Percentiles rank a stretch among this genome's conserved stretches.
These are phyloP conservation scores for Rhagium mordax DNA, from an alignment of 2,888 invertebrate species.

Conservation along the genomic window DNA sequence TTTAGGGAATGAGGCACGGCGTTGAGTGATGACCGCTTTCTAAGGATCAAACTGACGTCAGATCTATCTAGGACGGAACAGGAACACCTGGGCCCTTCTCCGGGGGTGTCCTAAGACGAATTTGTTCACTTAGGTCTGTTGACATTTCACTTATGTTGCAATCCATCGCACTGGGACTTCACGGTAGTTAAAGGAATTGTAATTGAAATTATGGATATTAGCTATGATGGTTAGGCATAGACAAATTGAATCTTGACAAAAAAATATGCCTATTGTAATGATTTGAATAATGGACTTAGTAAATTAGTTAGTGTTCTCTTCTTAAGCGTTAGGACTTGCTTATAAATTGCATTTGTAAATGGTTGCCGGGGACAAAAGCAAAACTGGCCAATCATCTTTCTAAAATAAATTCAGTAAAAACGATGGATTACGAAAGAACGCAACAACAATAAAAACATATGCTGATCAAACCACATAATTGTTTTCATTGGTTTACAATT, in stretches of 20 bases:
- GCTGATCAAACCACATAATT: too few species aligned
- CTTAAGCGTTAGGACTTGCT: not conserved
- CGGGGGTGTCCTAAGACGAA: slow-evolving; percentile 59
- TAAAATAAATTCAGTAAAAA: too few species aligned
- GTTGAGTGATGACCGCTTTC: slow-evolving; percentile 57
- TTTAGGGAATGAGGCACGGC: slow-evolving; percentile 44
- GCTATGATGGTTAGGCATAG: not conserved
- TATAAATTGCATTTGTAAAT: not conserved
- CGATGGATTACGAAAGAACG: too few species aligned
- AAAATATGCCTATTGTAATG: not conserved
- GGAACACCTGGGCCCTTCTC: slow-evolving; percentile 61
- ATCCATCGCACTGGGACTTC: slow-evolving; percentile 55
- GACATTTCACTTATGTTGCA: slow-evolving; percentile 66
- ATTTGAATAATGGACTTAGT: not conserved
- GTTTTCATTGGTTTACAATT: too few species aligned
- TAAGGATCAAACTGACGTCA: slow-evolving; percentile 55
- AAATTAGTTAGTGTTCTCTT: not conserved
- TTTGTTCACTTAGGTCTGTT: slow-evolving; percentile 64
- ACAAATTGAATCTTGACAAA: not conserved
- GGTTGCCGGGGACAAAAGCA: too few species aligned
- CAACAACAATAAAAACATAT: too few species aligned
- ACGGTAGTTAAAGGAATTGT: slow-evolving; percentile 34
- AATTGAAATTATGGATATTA: slow-evolving; percentile 43
- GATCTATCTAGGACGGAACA: slow-evolving; percentile 51
- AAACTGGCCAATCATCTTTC: not conserved